Evolutionary conservation across 1,140 invertebrate genomes (phyloP), one percentile per base, ranked within the genome.

Genomic region (Pinna nobilis): DNA sequence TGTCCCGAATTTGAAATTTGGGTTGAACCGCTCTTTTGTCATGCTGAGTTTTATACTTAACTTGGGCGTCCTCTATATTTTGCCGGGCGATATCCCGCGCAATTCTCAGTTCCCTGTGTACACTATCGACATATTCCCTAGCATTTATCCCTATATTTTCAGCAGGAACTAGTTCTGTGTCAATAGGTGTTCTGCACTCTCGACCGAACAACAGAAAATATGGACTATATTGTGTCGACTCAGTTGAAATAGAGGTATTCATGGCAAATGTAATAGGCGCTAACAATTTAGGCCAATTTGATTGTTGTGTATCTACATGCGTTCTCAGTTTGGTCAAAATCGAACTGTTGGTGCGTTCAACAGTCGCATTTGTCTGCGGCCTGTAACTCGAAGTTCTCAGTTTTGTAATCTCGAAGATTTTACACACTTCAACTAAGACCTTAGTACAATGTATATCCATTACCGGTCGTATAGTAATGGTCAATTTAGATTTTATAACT

Each of bases 251-350:
- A 1, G 66, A 55, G 23, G 66, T 68, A 33, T 68, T 68, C 60
- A 68, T 68, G 5, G 64, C 47, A 51, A 33, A 65, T 25, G 28
- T 71, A 32, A 39, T 23, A 0, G 51, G 67, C 18, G 32, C n/a
- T n/a, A n/a, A n/a, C n/a, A n/a, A n/a, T 63, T 70, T 28, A 49
- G 41, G 51, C 74, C 74, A 76, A 32, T 76, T 71, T 60, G 61
- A 61, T 44, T 76, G 68, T 11, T 63, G 44, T 25, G 55, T 37
- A 30, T 76, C 57, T 32, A 51, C 41, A 49, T 50, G 67, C 0
- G 68, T 70, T 37, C 68, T 20, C 0, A 76, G 51, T 39, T 65
- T 71, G 23, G 50, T 37, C 1, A 59, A 9, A 39, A 76, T 60
- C 0, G 61, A 37, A 39, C 39, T 59, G 47, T 76, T 70, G 28